Conservation (phyloP, 2,113 vertebrate species). For the Campylomormyrus numenius region DNA sequence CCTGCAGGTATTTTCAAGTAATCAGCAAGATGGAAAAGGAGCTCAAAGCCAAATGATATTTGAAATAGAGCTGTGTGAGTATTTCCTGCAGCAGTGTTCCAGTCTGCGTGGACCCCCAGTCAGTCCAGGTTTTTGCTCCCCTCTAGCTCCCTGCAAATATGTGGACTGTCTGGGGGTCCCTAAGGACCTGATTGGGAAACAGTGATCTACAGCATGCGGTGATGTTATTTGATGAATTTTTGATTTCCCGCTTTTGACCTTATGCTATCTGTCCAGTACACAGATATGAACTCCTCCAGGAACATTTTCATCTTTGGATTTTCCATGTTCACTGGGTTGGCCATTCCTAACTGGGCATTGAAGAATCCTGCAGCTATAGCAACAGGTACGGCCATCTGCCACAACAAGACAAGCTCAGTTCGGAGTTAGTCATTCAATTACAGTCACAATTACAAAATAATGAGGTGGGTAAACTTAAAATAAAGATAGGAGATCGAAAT, state of each 20-base stretch:
- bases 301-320: constrained; percentile 96
- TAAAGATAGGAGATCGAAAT: not conserved
- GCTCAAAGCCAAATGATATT: not conserved
- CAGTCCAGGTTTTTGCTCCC: not conserved
- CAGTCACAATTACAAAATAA: not conserved
- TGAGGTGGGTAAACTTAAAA: not conserved
- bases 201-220: not conserved
- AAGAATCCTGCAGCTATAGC: constrained; percentile 64
- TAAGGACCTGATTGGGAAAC: not conserved
- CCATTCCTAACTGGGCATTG: constrained; percentile 80
- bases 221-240: not conserved
- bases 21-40: not conserved
- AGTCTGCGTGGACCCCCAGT: not conserved
- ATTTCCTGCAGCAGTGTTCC: not conserved
- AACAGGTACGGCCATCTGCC: constrained; percentile 69
- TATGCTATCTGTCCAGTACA: constrained; percentile 59
- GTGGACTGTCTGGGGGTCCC: not conserved
- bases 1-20: constrained; percentile 70
- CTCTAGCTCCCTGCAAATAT: not conserved
- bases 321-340: constrained; percentile 80
- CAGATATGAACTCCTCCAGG: constrained; percentile 90
- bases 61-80: not conserved
- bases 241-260: not conserved
- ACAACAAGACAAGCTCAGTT: not conserved
- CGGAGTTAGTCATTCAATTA: not conserved